These are phyloP conservation scores for Ciconia stormi DNA, from an alignment of 2,113 vertebrate species.

Conservation along the genomic window DNA sequence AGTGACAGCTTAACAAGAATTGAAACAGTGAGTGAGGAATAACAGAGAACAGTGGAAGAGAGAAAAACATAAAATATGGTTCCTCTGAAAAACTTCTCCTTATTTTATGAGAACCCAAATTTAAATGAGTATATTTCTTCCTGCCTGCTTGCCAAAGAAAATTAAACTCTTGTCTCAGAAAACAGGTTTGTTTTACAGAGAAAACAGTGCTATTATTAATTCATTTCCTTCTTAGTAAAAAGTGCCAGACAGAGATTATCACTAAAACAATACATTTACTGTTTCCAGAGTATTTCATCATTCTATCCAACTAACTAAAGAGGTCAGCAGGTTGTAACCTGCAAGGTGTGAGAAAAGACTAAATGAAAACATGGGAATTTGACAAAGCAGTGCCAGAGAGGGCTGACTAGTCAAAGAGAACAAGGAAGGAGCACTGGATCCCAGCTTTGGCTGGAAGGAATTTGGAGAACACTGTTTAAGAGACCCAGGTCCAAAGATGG, in stretches of 20 bases:
- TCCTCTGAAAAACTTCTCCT: not conserved
- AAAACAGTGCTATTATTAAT: not conserved
- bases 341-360: not conserved
- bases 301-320: not conserved
- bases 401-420: not conserved
- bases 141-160: not conserved
- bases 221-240: not conserved
- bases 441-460: not conserved
- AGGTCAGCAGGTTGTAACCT: not conserved
- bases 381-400: not conserved
- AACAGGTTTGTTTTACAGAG: not conserved
- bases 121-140: not conserved
- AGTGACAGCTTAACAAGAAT: conserved; percentile 49
- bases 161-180: not conserved
- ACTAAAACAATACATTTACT: not conserved
- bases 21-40: not conserved
- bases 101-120: not conserved
- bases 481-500: not conserved
- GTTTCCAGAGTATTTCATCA: not conserved
- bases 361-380: not conserved
- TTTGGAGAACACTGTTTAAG: not conserved
- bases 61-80: not conserved
- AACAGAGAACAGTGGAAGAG: not conserved
- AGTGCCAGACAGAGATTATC: not conserved
- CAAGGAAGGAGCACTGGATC: not conserved